Evolutionary conservation across 2,113 vertebrate species (phyloP), one percentile per base, ranked within the genome.

Genomic region (Chauna torquata): DNA sequence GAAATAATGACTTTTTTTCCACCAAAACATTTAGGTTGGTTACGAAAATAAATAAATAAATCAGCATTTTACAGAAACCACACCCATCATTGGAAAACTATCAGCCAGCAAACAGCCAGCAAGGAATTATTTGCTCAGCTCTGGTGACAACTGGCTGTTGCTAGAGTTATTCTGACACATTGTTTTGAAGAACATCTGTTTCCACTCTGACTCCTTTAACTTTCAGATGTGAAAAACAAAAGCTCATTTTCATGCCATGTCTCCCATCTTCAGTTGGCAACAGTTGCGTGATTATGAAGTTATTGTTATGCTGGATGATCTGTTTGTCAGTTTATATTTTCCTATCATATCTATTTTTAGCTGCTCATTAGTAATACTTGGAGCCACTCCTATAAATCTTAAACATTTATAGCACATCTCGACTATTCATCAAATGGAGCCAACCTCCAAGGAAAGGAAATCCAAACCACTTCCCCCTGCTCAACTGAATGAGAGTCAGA

Each of bases 261-360:
- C 88, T 93, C 92, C 94, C 94, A 86, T 95, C 90, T 93, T 94
- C 88, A 72, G 58, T 15, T 98, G 96, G 93, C 97, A 97, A 71
- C 70, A 54, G 69, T 88, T 83, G 61, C 16, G 10, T 68, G 88
- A 94, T 92, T 92, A 94, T 86, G 82, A 95, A 96, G 83, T 96
- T 94, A 95, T 90, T 97, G 94, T 96, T 94, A 71, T 40, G 59
- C 74, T 88, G 86, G 86, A 92, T 92, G 91, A 96, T 95, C 96
- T 77, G 85, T 94, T 91, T 92, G 88, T 94, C 92, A 84, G 76
- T 97, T 97, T 93, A 92, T 92, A 82, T 94, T 96, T 96, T 94
- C 85, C 86, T 89, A 95, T 97, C 91, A 38, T 91, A 95, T 70
- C 95, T 97, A 98, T 97, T 97, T 98, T 97, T 96, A 97, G 91